A percentile compares a stretch with the other conserved stretches of the same genome.
Evolutionary conservation across 1,140 invertebrate genomes (phyloP).

Genomic region (Bombus breviceps): DNA sequence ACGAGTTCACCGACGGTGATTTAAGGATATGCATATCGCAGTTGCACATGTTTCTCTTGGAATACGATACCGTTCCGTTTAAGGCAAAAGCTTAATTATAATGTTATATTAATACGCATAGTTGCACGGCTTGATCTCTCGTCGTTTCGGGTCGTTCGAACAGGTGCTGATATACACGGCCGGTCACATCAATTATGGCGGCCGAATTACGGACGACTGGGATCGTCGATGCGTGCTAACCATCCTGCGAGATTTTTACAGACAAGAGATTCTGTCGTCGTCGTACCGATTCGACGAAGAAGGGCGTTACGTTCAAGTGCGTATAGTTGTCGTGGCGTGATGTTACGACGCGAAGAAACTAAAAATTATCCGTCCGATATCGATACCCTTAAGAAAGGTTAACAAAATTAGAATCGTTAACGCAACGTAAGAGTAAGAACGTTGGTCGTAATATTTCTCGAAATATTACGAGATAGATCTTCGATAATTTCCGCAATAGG

Average conservation of each 20-base stretch:
- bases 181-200: conserved; percentile 94
- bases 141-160: neutral
- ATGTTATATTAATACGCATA: fast-evolving
- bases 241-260: conserved; percentile 89
- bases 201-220: conserved; percentile 93
- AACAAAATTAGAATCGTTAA: no score
- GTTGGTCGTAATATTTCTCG: no score
- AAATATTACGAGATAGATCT: no score
- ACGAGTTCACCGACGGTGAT: conserved; percentile 91
- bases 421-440: no score
- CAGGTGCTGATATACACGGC: conserved; percentile 87
- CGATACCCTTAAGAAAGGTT: no score
- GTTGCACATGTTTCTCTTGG: conserved; percentile 86
- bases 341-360: no score
- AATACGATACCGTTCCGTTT: conserved; percentile 86
- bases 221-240: conserved; percentile 90
- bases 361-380: no score
- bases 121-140: no score
- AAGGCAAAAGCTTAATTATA: conserved; percentile 79
- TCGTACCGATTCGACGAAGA: conserved; percentile 85
- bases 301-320: conserved; percentile 86
- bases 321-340: fast-evolving
- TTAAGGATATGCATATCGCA: conserved; percentile 88
- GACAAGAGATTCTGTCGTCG: conserved; percentile 82
- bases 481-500: no score